Evolutionary conservation across 2,113 vertebrate species (phyloP), one percentile per base, ranked within the genome.

Genomic region (Accipiter cooperii): DNA sequence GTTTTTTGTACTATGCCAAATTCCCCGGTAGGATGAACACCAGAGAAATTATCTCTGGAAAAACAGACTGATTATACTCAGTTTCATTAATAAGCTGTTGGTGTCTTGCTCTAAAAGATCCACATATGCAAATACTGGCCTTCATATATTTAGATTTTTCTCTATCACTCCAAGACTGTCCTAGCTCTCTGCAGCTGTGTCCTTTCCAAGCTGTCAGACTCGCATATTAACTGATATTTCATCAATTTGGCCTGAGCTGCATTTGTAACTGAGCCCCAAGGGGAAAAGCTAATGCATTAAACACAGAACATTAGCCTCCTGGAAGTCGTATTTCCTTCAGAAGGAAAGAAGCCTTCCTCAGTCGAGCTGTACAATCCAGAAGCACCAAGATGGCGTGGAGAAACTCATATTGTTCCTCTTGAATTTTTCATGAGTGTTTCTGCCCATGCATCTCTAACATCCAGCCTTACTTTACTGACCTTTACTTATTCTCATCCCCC

Each of bases 391-490:
- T 84, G 92, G 68, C 10, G 0, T 81, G 74, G 73, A 83, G 83
- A 86, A 98, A 97, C 95, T 98, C 98, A 97, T 97, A 97, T 97
- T 93, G 92, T 96, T 98, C 96, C 96, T 97, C 10, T 3, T 99
- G 97, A 98, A 99, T 99, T 98, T 99, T 99, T 99, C 98, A 99
- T 99, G 98, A 99, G 96, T 97, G 97, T 98, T 98, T 98, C 99
- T 99, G 98, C 98, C 98, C 96, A 46, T 92, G 93, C 96, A 94
- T 96, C 96, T 94, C 96, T 97, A 98, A 96, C 97, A 98, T 94
- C 89, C 95, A 55, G 95, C 94, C 84, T 84, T 97, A 95, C 95
- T 54, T 57, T 65, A 91, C 63, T 97, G 97, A 98, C 98, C 97
- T 98, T 97, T 96, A 94, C 83, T 92, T 96, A 97, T 98, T 96